A percentile compares a stretch with the other conserved stretches of the same genome.
These are phyloP conservation scores for Hydrolagus affinis DNA, from an alignment of 2,113 vertebrate species.

Conservation along the genomic window DNA sequence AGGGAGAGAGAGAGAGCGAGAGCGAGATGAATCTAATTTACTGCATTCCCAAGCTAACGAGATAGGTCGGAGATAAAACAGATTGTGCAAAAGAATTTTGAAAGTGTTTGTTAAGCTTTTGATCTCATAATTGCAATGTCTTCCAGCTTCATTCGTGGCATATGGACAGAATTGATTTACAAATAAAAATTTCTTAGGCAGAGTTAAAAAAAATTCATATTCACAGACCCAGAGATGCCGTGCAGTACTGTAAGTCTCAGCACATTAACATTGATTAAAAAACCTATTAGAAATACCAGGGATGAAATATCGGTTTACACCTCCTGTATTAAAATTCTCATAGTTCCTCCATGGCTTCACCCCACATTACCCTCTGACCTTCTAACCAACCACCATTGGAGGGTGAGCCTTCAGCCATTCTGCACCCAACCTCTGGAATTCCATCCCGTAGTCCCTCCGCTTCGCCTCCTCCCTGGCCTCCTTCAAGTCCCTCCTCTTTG, in stretches of 20 bases:
- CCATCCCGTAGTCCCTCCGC: no score
- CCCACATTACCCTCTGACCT: no score
- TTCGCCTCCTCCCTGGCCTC: no score
- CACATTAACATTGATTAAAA: not conserved
- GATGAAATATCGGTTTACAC: not conserved
- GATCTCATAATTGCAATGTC: constrained; percentile 26
- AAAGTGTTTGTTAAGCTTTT: not conserved
- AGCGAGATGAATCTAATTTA: constrained; percentile 21
- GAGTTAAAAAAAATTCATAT: not conserved
- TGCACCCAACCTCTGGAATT: no score
- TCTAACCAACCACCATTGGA: no score
- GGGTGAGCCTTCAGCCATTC: no score
- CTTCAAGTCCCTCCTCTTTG: no score
- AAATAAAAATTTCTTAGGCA: not conserved
- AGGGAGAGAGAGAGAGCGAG: not conserved
- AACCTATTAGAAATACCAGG: not conserved
- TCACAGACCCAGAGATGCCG: not conserved
- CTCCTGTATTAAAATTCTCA: not conserved
- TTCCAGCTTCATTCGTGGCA: not conserved
- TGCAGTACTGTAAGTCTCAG: not conserved
- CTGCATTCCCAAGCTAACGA: not conserved
- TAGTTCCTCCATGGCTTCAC: no score
- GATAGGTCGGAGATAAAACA: constrained; percentile 6
- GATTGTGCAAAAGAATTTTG: not conserved
- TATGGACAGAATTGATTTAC: constrained; percentile 4